These are phyloP conservation scores for Ernsta delagoae DNA, from an alignment of 2,888 invertebrate species.

Conservation along the genomic window DNA sequence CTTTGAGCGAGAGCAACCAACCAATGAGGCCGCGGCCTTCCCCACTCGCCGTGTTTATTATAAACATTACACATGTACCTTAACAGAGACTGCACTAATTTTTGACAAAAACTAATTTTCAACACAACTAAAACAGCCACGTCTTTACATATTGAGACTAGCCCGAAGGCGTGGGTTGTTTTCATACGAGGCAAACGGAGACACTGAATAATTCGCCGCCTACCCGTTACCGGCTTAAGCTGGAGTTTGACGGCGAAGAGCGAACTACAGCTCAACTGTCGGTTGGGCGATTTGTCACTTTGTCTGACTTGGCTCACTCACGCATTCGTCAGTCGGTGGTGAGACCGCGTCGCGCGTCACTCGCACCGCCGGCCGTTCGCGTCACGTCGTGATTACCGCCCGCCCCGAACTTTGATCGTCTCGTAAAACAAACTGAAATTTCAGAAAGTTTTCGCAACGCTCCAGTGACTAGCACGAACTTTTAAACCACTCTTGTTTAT, in stretches of 20 bases:
- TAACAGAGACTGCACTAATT: constrained; percentile 53
- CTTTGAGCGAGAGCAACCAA: constrained; percentile 61
- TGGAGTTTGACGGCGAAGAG: constrained; percentile 1
- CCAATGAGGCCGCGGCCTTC: constrained; percentile 74
- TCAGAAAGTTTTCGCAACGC: background rate
- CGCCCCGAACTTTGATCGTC: constrained; percentile 37
- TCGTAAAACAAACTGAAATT: constrained; percentile 1
- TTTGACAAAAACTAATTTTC: no score
- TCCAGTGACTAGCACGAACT: background rate
- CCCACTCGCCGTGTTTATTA: constrained; percentile 65
- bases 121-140: no score
- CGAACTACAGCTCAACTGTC: background rate
- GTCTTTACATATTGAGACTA: no score
- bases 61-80: constrained; percentile 68
- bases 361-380: constrained; percentile 7
- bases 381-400: constrained; percentile 39
- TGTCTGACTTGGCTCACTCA: background rate
- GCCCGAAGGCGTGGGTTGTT: background rate
- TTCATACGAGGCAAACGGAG: background rate
- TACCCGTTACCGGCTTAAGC: constrained; percentile 7
- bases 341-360: constrained; percentile 22
- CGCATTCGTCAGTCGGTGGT: background rate
- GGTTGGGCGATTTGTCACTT: background rate
- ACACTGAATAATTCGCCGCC: constrained; percentile 14
- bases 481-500: background rate